Base-by-base conservation (phyloP, 23 tunicate genomes). In the Aplidium turbinatum region DNA sequence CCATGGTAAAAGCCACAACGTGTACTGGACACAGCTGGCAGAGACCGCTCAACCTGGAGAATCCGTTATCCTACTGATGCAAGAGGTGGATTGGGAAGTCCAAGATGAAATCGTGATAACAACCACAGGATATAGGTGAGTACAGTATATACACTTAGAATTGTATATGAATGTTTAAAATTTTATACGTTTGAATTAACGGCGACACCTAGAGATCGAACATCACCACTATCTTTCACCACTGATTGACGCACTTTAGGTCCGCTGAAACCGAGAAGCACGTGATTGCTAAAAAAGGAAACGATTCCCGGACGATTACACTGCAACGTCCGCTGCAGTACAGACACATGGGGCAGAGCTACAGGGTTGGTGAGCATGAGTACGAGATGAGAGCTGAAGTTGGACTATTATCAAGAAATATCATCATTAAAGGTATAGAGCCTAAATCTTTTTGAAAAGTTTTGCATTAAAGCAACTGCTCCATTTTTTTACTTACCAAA, bases 91-190 rank as follows among this genome's bases (percentile, higher is more conserved):
- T 22, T 95, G 99, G 99, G 47, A 48, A 0, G 87, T 48, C 32
- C 87, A 87, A 20, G 84, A 95, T 30, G 96, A 95, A 53, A 88
- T 95, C 56, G 88, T 91, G 26, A 81, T 95, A 22, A 80, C 99
- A 4, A 84, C 96, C 19, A 88, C 96, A 22, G 83, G 95, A 0
- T 95, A 83, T 65, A 68, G 71, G 93, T 91, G n/a, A n/a, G n/a
- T n/a, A n/a, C n/a, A n/a, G n/a, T n/a, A n/a, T n/a, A n/a, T n/a
- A n/a, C n/a, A n/a, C n/a, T n/a, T n/a, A n/a, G n/a, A n/a, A n/a
- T n/a, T n/a, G n/a, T n/a, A n/a, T n/a, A n/a, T n/a, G n/a, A n/a
- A n/a, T n/a, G n/a, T n/a, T n/a, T n/a, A n/a, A n/a, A n/a, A n/a
- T n/a, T n/a, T n/a, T n/a, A n/a, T 16, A 16, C 13, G 50, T 16